Evolutionary conservation across 2,888 invertebrate species (phyloP).

Genomic region (Argyresthia albistria): DNA sequence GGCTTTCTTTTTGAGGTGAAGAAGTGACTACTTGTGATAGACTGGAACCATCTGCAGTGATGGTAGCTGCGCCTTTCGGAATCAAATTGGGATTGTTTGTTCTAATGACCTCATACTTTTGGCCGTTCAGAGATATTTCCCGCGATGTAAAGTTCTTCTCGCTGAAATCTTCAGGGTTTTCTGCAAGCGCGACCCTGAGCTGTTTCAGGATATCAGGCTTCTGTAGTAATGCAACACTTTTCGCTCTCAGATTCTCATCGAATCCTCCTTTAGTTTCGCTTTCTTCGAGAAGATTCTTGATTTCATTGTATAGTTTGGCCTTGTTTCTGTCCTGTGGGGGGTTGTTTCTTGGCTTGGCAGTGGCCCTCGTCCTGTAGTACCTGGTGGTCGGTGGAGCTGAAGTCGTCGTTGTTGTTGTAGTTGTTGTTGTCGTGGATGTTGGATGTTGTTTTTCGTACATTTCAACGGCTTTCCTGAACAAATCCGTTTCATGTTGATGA

Average conservation of each 20-base stretch:
- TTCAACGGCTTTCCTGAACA: conserved; percentile 77
- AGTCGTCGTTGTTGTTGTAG: conserved; percentile 76
- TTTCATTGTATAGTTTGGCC: conserved; percentile 72
- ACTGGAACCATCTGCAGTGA: conserved; percentile 59
- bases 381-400: conserved; percentile 45
- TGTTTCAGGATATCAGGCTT: conserved; percentile 83
- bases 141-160: conserved; percentile 81
- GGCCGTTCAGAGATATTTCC: conserved; percentile 82
- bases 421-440: conserved; percentile 78
- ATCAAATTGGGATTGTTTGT: conserved; percentile 80
- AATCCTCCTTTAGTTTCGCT: conserved; percentile 70
- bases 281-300: conserved; percentile 67
- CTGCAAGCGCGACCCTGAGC: conserved; percentile 80
- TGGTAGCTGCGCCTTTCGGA: conserved; percentile 64
- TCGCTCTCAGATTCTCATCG: conserved; percentile 61
- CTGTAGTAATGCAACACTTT: conserved; percentile 72
- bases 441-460: conserved; percentile 79
- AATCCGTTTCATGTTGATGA: conserved; percentile 75
- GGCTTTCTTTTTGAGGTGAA: conserved; percentile 70
- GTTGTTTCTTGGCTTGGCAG: conserved; percentile 35
- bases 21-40: conserved; percentile 49
- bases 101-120: conserved; percentile 81
- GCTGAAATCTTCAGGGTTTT: conserved; percentile 75
- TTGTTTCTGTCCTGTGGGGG: conserved; percentile 67
- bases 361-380: neutral